Evolutionary conservation across 2,888 invertebrate genomes (phyloP).

Genomic region (Lathronympha strigana): DNA sequence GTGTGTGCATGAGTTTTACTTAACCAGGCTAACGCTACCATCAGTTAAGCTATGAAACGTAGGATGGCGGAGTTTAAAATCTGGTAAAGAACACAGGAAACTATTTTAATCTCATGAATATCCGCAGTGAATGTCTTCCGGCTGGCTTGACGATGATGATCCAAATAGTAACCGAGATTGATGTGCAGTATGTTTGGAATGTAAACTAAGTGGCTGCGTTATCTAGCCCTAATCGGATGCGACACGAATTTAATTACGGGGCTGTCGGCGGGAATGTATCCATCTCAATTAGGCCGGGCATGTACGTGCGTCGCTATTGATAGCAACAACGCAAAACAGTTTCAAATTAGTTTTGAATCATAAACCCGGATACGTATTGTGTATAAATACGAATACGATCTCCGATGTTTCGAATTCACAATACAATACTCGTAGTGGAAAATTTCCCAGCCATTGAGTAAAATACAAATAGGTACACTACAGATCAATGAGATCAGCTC

Average conservation of each 20-base stretch:
- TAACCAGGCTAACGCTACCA: no score
- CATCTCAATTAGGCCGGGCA: conserved; percentile 19
- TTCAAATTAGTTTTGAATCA: conserved; percentile 10
- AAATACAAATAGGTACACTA: no score
- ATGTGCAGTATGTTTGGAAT: neutral
- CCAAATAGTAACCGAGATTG: neutral
- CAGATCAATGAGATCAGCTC: no score
- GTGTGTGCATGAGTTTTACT: no score
- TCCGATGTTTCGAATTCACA: no score
- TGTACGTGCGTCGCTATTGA: conserved; percentile 10
- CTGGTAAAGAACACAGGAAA: neutral
- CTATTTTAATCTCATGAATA: no score
- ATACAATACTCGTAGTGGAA: no score
- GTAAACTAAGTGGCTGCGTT: neutral
- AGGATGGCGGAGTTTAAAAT: no score
- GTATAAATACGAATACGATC: neutral
- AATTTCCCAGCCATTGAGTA: no score
- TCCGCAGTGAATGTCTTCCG: neutral
- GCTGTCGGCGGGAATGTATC: conserved; percentile 21
- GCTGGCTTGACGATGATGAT: neutral
- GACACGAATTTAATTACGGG: conserved; percentile 33
- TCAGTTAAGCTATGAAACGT: no score
- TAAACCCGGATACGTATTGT: neutral
- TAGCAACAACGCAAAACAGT: neutral
- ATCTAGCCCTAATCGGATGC: conserved; percentile 14